phyloP scores from a whole-genome alignment of 2,888 invertebrate genomes.

The Antheraea assamensis region DNA sequence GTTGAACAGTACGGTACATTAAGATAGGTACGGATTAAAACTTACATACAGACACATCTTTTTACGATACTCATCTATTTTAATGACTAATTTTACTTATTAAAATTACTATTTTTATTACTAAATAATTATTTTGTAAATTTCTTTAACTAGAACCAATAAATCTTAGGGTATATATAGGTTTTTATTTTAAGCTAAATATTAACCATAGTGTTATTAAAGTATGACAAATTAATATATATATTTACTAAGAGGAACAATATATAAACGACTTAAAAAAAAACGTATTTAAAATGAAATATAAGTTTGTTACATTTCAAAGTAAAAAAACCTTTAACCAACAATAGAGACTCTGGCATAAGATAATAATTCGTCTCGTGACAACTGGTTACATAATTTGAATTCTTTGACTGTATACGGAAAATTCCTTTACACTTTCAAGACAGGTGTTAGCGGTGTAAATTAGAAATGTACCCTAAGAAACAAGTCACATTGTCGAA shows the following conservation, averaged over 20 bases:
- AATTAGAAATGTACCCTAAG: constrained; percentile 25
- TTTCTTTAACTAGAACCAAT: neutral
- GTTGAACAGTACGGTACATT: constrained; percentile 65
- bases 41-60: constrained; percentile 20
- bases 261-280: no score
- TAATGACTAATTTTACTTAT: neutral
- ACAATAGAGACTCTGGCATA: constrained; percentile 26
- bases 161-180: neutral
- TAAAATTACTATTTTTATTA: neutral
- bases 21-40: constrained; percentile 52
- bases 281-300: no score
- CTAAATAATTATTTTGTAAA: neutral
- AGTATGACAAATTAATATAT: neutral
- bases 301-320: neutral
- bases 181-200: neutral
- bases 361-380: constrained; percentile 9
- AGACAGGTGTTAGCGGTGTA: constrained; percentile 5
- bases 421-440: constrained; percentile 4
- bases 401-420: constrained; percentile 6
- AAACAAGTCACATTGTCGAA: constrained; percentile 21
- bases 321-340: neutral
- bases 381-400: constrained; percentile 7
- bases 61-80: neutral
- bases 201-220: neutral
- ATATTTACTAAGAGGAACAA: neutral